Base-by-base conservation (phyloP, 2,113 vertebrate species). In the Vanacampus margaritifer region DNA sequence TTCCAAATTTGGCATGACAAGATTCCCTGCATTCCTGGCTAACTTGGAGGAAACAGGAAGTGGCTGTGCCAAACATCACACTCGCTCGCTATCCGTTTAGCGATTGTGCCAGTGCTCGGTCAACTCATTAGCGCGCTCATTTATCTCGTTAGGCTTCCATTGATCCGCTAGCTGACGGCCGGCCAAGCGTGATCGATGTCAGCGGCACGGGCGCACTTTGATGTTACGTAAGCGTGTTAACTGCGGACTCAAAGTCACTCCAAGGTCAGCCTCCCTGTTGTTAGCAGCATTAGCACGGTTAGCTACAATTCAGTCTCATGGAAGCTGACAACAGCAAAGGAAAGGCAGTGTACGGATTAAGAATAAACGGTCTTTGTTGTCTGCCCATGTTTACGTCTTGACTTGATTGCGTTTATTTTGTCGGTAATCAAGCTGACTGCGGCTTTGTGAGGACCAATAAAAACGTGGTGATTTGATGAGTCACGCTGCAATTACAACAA, bases 61-160 rank as follows among this genome's bases (percentile, higher is more conserved):
- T 32, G 28, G 28, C 28, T 32, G 2, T 32, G 28, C 28, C 28
- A 32, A 32, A 4, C 28, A 32, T 32, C 28, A 32, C 28, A 4
- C 28, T 32, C 28, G 4, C 28, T 32, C 28, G 28, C 10, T 39
- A 41, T 41, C 39, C 39, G 9, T 9, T 11, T 46, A 14, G 5
- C 16, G 43, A 46, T 17, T 14, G 43, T 19, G 82, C 70, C 84
- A 75, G 84, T 58, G 48, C 70, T 78, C 82, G 67, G 72, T 86
- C 82, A 84, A 73, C 77, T 85, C 78, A 89, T 89, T 84, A 86
- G 72, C 72, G 63, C 71, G 65, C 78, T 86, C 82, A 58, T 85
- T 89, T 87, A 89, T 86, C 82, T 87, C 81, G 64, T 89, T 87
- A 86, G 71, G 59, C 67, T 51, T 63, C 75, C 72, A 87, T 89